Evolutionary conservation across 2,888 invertebrate species (phyloP).

Genomic region (Lottia scabra): DNA sequence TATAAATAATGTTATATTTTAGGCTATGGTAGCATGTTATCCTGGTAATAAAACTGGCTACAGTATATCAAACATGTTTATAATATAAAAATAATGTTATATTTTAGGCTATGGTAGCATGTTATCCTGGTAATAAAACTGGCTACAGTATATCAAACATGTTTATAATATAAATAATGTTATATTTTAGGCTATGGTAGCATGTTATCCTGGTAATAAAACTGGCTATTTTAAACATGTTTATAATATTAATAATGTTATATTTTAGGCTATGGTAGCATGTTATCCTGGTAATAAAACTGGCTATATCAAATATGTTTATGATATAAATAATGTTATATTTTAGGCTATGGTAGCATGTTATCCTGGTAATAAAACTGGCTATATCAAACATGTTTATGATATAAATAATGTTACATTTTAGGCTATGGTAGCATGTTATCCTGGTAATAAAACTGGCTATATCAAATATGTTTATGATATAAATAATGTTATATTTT

Average conservation of each 20-base stretch:
- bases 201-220: slow-evolving; percentile 95
- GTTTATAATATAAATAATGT: slow-evolving; percentile 86
- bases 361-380: slow-evolving; percentile 93
- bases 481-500: slow-evolving; percentile 81
- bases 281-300: slow-evolving; percentile 96
- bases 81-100: slow-evolving; percentile 82
- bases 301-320: slow-evolving; percentile 96
- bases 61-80: slow-evolving; percentile 96
- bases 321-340: slow-evolving; percentile 89
- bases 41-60: slow-evolving; percentile 89
- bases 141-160: slow-evolving; percentile 97
- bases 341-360: slow-evolving; percentile 97
- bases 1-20: slow-evolving; percentile 53
- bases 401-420: slow-evolving; percentile 86
- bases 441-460: slow-evolving; percentile 92
- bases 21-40: slow-evolving; percentile 99
- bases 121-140: slow-evolving; percentile 94
- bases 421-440: slow-evolving; percentile 98
- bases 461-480: slow-evolving; percentile 99
- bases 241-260: slow-evolving; percentile 91
- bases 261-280: slow-evolving; percentile 93
- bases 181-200: slow-evolving; percentile 91
- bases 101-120: slow-evolving; percentile 96
- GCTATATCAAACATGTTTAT: slow-evolving; percentile 97
- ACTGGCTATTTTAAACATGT: slow-evolving; percentile 97